Conservation (phyloP, 2,888 invertebrate genomes). For the Archaeoteleia sp. region DNA sequence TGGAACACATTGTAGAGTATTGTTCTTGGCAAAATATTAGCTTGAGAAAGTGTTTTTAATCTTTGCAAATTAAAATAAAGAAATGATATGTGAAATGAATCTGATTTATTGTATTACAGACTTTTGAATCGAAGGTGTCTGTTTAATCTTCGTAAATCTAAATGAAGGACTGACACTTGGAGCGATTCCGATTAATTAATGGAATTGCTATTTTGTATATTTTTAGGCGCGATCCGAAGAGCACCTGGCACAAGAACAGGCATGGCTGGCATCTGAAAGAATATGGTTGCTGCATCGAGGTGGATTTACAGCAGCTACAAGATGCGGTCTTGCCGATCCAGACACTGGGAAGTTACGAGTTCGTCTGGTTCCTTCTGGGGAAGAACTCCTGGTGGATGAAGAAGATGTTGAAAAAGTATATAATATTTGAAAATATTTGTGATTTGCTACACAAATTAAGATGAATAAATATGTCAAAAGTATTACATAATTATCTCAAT, state of each 20-base stretch:
- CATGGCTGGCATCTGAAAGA: conserved; percentile 84
- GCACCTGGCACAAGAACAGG: conserved; percentile 80
- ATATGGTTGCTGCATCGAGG: conserved; percentile 96
- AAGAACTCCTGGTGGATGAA: conserved; percentile 91
- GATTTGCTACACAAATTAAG: no score
- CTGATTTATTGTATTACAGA: no score
- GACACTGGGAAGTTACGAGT: conserved; percentile 83
- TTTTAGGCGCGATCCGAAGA: conserved; percentile 83
- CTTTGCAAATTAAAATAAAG: no score
- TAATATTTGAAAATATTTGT: no score
- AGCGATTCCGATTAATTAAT: conserved; percentile 25
- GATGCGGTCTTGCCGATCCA: conserved; percentile 72
- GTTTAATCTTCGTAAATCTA: background rate
- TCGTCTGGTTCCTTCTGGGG: conserved; percentile 86
- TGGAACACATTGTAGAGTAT: no score
- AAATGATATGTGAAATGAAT: no score
- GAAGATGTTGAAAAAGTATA: conserved; percentile 95
- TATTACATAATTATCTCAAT: no score
- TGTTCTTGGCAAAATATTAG: no score
- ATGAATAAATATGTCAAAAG: no score
- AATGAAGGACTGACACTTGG: conserved; percentile 12
- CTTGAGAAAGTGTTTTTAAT: no score
- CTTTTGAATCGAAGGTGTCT: no score
- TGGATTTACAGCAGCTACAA: conserved; percentile 89
- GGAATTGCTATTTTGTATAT: conserved; percentile 50